These are phyloP conservation scores for Xenopus borealis DNA, from an alignment of 2,113 vertebrate species.

Conservation along the genomic window DNA sequence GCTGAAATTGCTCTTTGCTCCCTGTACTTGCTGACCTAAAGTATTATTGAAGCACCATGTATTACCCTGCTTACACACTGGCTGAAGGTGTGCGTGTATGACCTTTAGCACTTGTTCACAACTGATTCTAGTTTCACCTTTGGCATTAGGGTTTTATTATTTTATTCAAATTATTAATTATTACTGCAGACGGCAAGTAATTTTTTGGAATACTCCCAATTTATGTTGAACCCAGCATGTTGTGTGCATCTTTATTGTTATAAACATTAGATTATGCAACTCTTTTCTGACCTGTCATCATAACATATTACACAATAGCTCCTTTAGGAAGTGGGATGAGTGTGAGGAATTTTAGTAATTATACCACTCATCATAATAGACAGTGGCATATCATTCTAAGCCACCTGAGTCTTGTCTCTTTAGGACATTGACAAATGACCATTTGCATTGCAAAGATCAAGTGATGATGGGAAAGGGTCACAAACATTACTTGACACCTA, in stretches of 20 bases:
- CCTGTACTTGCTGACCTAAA: no score
- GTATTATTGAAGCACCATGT: no score
- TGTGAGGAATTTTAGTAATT: constrained; percentile 28
- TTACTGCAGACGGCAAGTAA: no score
- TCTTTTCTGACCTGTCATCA: not conserved
- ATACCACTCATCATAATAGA: constrained; percentile 50
- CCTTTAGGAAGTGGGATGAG: constrained; percentile 18
- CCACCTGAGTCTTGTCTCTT: constrained; percentile 63
- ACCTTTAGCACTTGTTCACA: no score
- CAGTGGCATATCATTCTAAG: constrained; percentile 44
- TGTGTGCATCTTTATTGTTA: not conserved
- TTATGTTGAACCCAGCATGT: not conserved
- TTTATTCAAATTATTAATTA: no score
- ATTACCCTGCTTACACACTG: no score
- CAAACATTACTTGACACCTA: constrained; percentile 67
- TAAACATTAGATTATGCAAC: not conserved
- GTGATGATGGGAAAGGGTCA: constrained; percentile 65
- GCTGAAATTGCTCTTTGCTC: no score
- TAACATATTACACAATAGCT: not conserved
- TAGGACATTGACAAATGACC: constrained; percentile 63
- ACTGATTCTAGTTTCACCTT: no score
- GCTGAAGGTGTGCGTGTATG: no score
- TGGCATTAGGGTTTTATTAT: no score
- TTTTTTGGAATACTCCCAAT: no score
- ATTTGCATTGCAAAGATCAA: constrained; percentile 67